Evolutionary conservation across 1,140 invertebrate genomes (phyloP), one percentile per base, ranked within the genome.

Genomic region (Magallana gigas): DNA sequence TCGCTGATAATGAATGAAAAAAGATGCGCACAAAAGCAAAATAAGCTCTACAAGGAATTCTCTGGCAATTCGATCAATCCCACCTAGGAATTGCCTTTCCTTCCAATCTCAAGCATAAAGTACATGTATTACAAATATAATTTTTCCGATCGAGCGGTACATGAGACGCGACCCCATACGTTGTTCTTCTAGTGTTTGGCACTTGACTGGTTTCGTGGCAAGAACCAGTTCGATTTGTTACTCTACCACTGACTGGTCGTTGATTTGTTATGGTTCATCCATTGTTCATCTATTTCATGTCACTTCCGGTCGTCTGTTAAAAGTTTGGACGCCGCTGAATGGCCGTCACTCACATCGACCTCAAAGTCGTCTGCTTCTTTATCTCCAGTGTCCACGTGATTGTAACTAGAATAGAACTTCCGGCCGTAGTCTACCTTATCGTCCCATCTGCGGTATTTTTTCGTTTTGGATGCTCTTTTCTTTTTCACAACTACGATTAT

Each of bases 311-410:
- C 84, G 58, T 87, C 86, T 18, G 83, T 80, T 71, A 89, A 85
- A 57, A 89, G 83, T 87, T 89, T 89, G 56, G 83, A 64, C 11
- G 85, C 82, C 6, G 85, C 68, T 11, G 58, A 57, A 85, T 85
- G 90, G n/a, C 89, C 89, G 57, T 91, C 91, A 11, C 88, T 88
- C 9, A 90, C 89, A 58, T 91, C 91, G 12, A 89, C 88, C 88
- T 91, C 91, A 89, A 91, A 91, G 83, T 91, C 91, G 82, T 90
- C 90, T 16, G 85, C 87, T 36, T 91, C 89, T 83, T 89, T 90
- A 3, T 91, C 91, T n/a, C 88, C 88, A 64, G 85, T 86, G 16
- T 90, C 89, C 5, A 91, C 85, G 57, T 90, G 88, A 4, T 83
- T 64, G 58, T 89, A 89, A 5, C 83, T 88, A 57, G 89, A 86